These are phyloP conservation scores for Pseudopipra pipra DNA, from an alignment of 2,113 vertebrate genomes.

Conservation along the genomic window DNA sequence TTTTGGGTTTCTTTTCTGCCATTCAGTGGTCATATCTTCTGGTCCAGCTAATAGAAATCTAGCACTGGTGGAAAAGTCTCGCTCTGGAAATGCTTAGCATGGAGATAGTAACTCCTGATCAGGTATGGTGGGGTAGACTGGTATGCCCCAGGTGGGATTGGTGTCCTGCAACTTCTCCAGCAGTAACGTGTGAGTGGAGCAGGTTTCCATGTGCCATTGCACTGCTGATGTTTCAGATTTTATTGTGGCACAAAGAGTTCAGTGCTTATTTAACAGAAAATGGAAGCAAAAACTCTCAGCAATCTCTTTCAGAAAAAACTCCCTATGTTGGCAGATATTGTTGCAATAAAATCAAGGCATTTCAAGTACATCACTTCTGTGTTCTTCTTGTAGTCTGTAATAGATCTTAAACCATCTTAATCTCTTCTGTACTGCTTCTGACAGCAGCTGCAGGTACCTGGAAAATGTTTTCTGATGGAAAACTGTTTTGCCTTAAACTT, in stretches of 20 bases:
- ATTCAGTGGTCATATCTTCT: not conserved
- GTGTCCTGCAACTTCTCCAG: not conserved
- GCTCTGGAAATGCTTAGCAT: not conserved
- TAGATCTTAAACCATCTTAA: not conserved
- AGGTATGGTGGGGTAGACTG: not conserved
- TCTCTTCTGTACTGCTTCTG: not conserved
- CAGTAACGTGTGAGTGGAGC: rapidly evolving
- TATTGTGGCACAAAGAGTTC: not conserved
- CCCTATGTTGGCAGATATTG: not conserved
- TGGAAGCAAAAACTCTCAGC: not conserved
- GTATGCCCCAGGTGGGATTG: not conserved
- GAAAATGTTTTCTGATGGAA: not conserved
- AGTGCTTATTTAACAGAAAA: not conserved
- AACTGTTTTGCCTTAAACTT: not conserved
- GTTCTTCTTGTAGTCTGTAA: not conserved
- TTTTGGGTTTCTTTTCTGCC: not conserved
- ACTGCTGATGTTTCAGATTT: not conserved
- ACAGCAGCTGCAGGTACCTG: not conserved
- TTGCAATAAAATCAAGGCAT: not conserved
- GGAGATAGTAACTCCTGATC: not conserved
- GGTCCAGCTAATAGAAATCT: not conserved
- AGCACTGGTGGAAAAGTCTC: not conserved
- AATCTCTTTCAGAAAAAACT: not conserved
- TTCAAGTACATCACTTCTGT: not conserved
- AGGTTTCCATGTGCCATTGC: not conserved